Evolutionary conservation across 1,140 invertebrate genomes (phyloP), one percentile per base, ranked within the genome.

Genomic region (Dermatophagoides farinae): DNA sequence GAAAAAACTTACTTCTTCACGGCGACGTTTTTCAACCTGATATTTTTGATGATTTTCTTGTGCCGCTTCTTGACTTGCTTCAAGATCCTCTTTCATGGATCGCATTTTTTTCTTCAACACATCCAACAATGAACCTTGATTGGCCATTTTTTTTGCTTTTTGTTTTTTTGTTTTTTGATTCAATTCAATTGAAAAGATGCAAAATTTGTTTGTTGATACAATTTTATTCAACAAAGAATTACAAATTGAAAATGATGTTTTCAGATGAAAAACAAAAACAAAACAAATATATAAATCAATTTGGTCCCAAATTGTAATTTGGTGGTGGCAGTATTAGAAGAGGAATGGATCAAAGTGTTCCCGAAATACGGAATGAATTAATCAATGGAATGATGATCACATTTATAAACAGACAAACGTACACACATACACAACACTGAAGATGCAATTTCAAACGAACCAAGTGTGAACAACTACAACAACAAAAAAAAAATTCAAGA

Each of bases 71-170:
- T 90, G 92, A 76, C 88, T 89, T 74, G 87, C 84, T 73, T 96
- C 91, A 82, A 90, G 86, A 78, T 97, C 92, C 72, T 95, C 88
- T 77, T 93, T 93, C 64, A 92, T 88, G 72, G 90, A 86, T 67
- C 87, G 81, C 92, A 97, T 97, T 82, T 97, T 98, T 80, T 95
- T 93, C 80, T 97, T 97, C 66, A 97, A 79, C 67, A 92, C 87
- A 77, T 93, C 89, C 70, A 93, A 78, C 65, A 95, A 80, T 67
- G 84, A 53, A 37, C 66, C 65, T 62, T 66, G 65, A 18, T n/a
- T 39, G 22, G 57, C 57, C 57, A 60, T 60, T 12, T 38, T 54
- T 14, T 31, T 23, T 18, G 6, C 2, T 1, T 6, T 54, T 54
- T 14, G 12, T 38, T 18, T 41, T 11, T 1, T 39, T 54, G 31